phyloP scores from a whole-genome alignment of 2,888 invertebrate species.

The Andrena flavipes region DNA sequence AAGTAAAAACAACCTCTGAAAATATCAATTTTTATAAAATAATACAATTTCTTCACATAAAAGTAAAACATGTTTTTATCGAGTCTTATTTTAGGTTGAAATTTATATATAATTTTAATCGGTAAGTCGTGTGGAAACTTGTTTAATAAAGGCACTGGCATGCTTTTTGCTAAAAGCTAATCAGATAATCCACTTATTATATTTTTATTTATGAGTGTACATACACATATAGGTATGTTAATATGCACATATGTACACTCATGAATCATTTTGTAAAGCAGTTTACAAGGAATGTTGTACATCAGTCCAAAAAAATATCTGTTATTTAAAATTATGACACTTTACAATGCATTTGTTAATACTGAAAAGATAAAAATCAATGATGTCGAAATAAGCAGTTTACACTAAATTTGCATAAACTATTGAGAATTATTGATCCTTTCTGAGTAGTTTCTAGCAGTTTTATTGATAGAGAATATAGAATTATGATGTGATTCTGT shows the following conservation, averaged over 20 bases:
- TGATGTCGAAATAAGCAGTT: neutral
- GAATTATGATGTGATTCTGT: slow-evolving; percentile 10
- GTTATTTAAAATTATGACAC: slow-evolving; percentile 24
- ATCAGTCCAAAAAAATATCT: slow-evolving; percentile 32
- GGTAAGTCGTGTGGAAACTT: slow-evolving; percentile 57
- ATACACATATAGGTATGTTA: slow-evolving; percentile 35
- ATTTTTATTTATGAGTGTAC: slow-evolving; percentile 36
- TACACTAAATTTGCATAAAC: neutral
- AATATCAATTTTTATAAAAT: slow-evolving; percentile 14
- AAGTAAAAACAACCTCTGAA: neutral
- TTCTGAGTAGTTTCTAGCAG: neutral
- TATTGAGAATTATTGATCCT: neutral
- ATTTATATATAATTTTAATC: slow-evolving; percentile 32
- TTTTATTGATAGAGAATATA: slow-evolving; percentile 6
- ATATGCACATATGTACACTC: slow-evolving; percentile 35
- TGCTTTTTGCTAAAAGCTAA: slow-evolving; percentile 60
- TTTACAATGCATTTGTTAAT: slow-evolving; percentile 9
- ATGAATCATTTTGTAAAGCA: slow-evolving; percentile 57
- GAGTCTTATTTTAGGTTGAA: slow-evolving; percentile 1
- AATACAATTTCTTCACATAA: neutral
- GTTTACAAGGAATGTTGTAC: slow-evolving; percentile 62
- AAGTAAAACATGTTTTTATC: slow-evolving; percentile 13
- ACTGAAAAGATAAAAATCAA: neutral
- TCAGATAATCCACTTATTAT: slow-evolving; percentile 38
- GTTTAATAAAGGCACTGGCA: slow-evolving; percentile 72